Evolutionary conservation across 1,140 invertebrate genomes (phyloP).

Genomic region (Drosophila seguyi): DNA sequence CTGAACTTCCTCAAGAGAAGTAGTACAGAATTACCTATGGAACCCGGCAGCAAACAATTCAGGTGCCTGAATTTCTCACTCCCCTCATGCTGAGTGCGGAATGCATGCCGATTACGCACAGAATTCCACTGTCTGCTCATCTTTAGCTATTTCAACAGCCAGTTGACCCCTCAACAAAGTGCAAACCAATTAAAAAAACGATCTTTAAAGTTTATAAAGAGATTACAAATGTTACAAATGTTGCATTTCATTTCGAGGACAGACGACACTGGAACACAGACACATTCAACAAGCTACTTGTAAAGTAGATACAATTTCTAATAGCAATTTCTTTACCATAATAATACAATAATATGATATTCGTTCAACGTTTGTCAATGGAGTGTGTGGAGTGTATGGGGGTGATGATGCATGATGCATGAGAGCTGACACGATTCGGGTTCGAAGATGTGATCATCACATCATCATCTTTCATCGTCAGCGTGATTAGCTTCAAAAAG

Average conservation of each 20-base stretch:
- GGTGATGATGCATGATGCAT: slow-evolving; percentile 5
- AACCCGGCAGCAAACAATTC: too few relatives aligned
- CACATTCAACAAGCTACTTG: slow-evolving; percentile 70
- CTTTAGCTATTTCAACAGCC: neutral
- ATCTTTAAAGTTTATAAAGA: slow-evolving; percentile 35
- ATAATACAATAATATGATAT: slow-evolving; percentile 36
- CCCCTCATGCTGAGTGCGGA: too few relatives aligned
- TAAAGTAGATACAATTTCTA: slow-evolving; percentile 59
- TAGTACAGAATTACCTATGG: too few relatives aligned
- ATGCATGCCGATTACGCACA: too few relatives aligned
- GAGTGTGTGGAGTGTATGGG: slow-evolving; percentile 11
- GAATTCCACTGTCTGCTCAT: neutral
- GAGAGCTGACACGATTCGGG: neutral
- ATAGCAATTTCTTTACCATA: slow-evolving; percentile 25
- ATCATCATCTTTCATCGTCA: neutral
- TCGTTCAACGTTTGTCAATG: slow-evolving; percentile 29
- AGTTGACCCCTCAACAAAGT: neutral
- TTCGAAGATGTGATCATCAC: neutral
- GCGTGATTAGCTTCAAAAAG: slow-evolving; percentile 26
- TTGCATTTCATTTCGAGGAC: slow-evolving; percentile 39
- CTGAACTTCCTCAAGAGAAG: too few relatives aligned
- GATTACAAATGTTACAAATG: slow-evolving; percentile 62
- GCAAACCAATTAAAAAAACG: neutral
- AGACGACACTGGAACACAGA: slow-evolving; percentile 67
- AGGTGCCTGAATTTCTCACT: too few relatives aligned